Base-by-base conservation (phyloP, 1,140 invertebrate genomes). In the Anagrus nilaparvatae region DNA sequence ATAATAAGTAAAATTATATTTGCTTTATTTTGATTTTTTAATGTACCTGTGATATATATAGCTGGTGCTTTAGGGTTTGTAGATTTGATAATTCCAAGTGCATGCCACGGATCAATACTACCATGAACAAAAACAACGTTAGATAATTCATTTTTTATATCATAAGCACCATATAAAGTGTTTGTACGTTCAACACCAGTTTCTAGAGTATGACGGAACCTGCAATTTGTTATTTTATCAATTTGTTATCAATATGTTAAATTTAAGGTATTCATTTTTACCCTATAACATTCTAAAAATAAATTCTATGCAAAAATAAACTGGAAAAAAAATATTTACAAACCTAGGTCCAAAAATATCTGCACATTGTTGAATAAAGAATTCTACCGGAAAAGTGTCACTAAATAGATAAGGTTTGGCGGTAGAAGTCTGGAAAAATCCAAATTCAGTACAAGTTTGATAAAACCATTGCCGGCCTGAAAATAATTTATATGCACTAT, bases 391-490 rank as follows among this genome's bases (percentile, higher is more conserved):
- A 47, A 94, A 89, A 10, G 73, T 65, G 53, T 81, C 67, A 1
- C 87, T 83, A 59, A 95, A 95, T 10, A 86, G 74, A 51, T 82
- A 76, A 1, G 75, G 65, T 19, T 73, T 67, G 3, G 74, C 75
- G 10, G 81, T 78, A 0, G 90, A 91, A 0, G 87, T 88, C 71
- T 96, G 90, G 65, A 83, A 96, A 57, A 90, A 96, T 17, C 90
- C 92, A 65, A 95, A 97, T 62, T 97, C 91, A 13, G 84, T 88
- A 60, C 92, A 97, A 0, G 90, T 94, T 63, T 96, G 91, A 59
- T 92, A 96, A n/a, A 75, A 83, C 91, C 91, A 96, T 56, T 90
- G 86, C 1, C 87, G 76, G 44, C 73, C 81, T 75, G 48, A 50
- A 50, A 63, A 47, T 25, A 31, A 29, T 40, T 51, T 5, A 28